Base-by-base conservation (phyloP, 1,140 invertebrate genomes). In the Cydia splendana region DNA sequence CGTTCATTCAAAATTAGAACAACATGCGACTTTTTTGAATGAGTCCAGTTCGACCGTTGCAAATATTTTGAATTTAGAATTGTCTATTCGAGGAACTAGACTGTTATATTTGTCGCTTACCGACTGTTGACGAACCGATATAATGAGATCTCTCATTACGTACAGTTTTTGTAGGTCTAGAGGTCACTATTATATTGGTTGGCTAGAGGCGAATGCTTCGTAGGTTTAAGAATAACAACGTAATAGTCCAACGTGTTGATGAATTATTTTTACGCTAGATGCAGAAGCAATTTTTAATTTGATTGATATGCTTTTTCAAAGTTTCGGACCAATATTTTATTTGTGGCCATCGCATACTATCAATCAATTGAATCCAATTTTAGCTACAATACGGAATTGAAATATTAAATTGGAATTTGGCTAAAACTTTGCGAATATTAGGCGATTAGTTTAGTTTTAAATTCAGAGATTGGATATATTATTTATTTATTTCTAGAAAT, bases 11-110 rank as follows among this genome's bases (percentile, higher is more conserved):
- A 38, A 71, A n/a, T 18, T 34, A 7, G 67, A 71, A 71, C n/a
- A 30, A n/a, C 67, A 38, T 71, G 34, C 2, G 67, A 10, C 34
- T 12, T n/a, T 53, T 71, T 71, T 42, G 13, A 62, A n/a, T 18
- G 15, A n/a, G 4, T 53, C 7, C n/a, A 42, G 38, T 71, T 69
- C 15, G 15, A 15, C 13, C 20, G 67, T 71, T 71, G 67, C 13
- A 30, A 69, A 69, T 38, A 34, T 69, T 69, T 69, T 38, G 65
- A 69, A 69, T 30, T 69, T 69, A 69, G 65, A 69, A 69, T 38
- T 34, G 65, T 67, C 65, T 67, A 34, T 34, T 38, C 65, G 12
- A 18, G 65, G n/a, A 38, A 67, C 30, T 67, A 34, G 13, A 53
- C 51, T 67, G 28, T 1, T 65, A 38, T 30, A 67, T 34, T 67